These are phyloP conservation scores for Anseranas semipalmata DNA, from an alignment of 2,113 vertebrate genomes.

Conservation along the genomic window DNA sequence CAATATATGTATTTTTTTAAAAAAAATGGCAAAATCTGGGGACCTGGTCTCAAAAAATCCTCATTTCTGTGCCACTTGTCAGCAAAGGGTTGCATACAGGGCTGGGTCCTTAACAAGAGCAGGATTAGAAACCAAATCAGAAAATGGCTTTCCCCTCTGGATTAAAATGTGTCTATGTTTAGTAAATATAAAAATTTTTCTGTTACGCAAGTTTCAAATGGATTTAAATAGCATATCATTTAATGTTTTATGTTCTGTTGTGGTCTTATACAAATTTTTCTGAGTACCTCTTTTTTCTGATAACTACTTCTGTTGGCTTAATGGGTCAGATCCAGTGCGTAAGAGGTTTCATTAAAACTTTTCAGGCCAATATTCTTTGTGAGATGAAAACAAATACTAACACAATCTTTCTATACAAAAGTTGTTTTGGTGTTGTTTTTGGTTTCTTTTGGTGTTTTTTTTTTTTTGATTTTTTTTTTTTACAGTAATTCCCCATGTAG, in stretches of 20 bases:
- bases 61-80: not conserved
- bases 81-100: not conserved
- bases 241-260: not conserved
- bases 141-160: not conserved
- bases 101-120: not conserved
- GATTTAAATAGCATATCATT: not conserved
- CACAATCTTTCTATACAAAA: not conserved
- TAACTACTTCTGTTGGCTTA: not conserved
- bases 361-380: not conserved
- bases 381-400: not conserved
- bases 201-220: not conserved
- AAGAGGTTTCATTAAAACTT: not conserved
- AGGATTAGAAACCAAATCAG: not conserved
- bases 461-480: conserved; percentile 40
- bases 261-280: not conserved
- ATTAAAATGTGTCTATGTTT: not conserved
- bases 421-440: not conserved
- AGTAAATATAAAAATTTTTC: not conserved
- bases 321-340: not conserved
- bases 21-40: not conserved
- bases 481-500: conserved; percentile 11
- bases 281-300: not conserved
- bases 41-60: not conserved
- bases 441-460: too few relatives aligned
- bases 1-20: too few relatives aligned